phyloP scores from a whole-genome alignment of 2,888 invertebrate species.

The Tenodera sinensis region DNA sequence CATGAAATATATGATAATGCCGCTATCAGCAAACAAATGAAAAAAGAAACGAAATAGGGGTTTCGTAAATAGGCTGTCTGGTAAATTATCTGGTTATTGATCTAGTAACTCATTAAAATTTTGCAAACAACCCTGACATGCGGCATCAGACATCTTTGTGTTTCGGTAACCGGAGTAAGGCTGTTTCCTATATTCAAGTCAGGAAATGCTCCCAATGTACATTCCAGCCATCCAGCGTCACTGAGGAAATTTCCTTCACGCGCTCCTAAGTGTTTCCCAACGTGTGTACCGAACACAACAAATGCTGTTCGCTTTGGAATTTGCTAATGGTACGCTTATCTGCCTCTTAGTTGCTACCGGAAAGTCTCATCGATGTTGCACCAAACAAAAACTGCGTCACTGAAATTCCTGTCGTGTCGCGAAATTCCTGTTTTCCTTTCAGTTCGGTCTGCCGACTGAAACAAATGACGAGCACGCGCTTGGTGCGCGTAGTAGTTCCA shows the following conservation, averaged over 20 bases:
- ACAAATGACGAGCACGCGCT: neutral
- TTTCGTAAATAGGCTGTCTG: too few relatives aligned
- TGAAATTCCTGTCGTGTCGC: neutral
- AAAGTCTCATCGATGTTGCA: neutral
- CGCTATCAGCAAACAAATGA: too few relatives aligned
- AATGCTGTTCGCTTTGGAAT: neutral
- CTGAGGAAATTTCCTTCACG: neutral
- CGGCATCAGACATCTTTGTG: too few relatives aligned
- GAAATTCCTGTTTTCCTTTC: neutral
- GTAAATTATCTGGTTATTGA: too few relatives aligned
- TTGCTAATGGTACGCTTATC: neutral
- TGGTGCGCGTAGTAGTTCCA: neutral
- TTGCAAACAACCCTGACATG: too few relatives aligned
- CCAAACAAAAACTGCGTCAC: neutral
- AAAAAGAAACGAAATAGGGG: too few relatives aligned
- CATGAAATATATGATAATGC: too few relatives aligned
- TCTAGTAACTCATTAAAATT: too few relatives aligned
- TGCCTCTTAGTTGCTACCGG: neutral
- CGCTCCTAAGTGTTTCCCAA: neutral
- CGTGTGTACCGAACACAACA: neutral
- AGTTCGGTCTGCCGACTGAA: neutral
- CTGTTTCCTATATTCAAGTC: too few relatives aligned
- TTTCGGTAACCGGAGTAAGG: too few relatives aligned
- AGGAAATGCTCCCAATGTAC: too few relatives aligned
- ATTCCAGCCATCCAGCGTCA: too few relatives aligned